phyloP scores from a whole-genome alignment of 2,888 invertebrate genomes.

The Drosophila austrosaltans region DNA sequence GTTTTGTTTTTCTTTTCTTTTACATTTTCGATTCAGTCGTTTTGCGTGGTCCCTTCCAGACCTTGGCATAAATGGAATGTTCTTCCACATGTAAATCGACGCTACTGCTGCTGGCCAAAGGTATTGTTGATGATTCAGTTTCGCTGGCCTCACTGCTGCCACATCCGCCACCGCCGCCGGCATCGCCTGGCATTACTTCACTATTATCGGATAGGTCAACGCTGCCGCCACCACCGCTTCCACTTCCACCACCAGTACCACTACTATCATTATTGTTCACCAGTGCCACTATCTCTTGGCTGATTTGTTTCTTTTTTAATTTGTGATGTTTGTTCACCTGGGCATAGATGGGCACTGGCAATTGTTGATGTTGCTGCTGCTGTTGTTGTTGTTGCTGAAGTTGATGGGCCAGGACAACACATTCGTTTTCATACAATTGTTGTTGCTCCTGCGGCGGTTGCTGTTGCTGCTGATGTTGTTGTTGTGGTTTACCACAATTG shows the following conservation, averaged over 20 bases:
- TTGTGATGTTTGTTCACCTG: conserved; percentile 83
- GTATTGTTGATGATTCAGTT: conserved; percentile 83
- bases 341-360: conserved; percentile 81
- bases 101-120: conserved; percentile 9
- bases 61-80: conserved; percentile 83
- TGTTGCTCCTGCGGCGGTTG: conserved; percentile 56
- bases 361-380: conserved; percentile 33
- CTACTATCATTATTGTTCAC: conserved; percentile 50
- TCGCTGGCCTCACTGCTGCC: conserved; percentile 60
- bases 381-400: conserved; percentile 44
- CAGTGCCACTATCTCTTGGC: conserved; percentile 34
- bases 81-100: conserved; percentile 34
- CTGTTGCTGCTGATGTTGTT: conserved; percentile 31
- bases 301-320: conserved; percentile 81
- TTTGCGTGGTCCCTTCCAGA: conserved; percentile 84
- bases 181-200: conserved; percentile 20
- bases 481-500: conserved; percentile 34
- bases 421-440: conserved; percentile 82
- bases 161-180: conserved; percentile 42
- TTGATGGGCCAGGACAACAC: conserved; percentile 66
- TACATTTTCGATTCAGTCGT: conserved; percentile 83
- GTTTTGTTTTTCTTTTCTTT: conserved; percentile 19
- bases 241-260: conserved; percentile 8
- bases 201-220: conserved; percentile 13
- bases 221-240: conserved; percentile 2